A percentile compares a stretch with the other conserved stretches of the same genome.
Conservation (phyloP, 2,113 vertebrate species). For the Zingel zingel region DNA sequence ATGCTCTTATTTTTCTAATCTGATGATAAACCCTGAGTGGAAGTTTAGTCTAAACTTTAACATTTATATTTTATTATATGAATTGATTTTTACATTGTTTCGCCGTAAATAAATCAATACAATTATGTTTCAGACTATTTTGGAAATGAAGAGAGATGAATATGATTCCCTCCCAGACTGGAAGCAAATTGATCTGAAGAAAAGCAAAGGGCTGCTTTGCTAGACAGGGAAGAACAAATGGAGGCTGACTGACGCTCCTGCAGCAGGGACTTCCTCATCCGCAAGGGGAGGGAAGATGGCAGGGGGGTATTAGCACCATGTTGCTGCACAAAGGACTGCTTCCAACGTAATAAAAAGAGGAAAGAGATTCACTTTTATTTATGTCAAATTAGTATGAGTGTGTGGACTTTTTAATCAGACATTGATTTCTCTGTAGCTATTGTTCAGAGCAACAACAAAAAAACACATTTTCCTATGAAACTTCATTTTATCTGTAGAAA, state of each 20-base stretch:
- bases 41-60: slow-evolving; percentile 17
- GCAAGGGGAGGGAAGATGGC: not conserved
- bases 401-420: slow-evolving; percentile 71
- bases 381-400: slow-evolving; percentile 73
- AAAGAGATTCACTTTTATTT: slow-evolving; percentile 73
- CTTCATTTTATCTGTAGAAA: slow-evolving; percentile 75
- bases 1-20: not conserved
- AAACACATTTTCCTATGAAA: slow-evolving; percentile 70
- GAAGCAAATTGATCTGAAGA: slow-evolving; percentile 82
- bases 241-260: slow-evolving; percentile 35
- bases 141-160: slow-evolving; percentile 83
- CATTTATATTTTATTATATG: slow-evolving; percentile 21
- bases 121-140: slow-evolving; percentile 78
- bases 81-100: slow-evolving; percentile 4
- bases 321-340: slow-evolving; percentile 62
- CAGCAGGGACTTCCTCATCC: slow-evolving; percentile 38
- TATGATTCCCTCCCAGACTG: slow-evolving; percentile 78
- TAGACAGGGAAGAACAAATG: slow-evolving; percentile 37
- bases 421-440: slow-evolving; percentile 56
- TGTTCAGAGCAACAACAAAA: slow-evolving; percentile 51
- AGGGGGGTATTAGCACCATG: slow-evolving; percentile 10
- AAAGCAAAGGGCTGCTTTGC: slow-evolving; percentile 82
- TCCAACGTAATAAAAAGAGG: slow-evolving; percentile 45
- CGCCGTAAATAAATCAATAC: slow-evolving; percentile 21
- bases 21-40: slow-evolving; percentile 13